Conservation (phyloP, 1,140 invertebrate species). For the Eulimnadia texana region DNA sequence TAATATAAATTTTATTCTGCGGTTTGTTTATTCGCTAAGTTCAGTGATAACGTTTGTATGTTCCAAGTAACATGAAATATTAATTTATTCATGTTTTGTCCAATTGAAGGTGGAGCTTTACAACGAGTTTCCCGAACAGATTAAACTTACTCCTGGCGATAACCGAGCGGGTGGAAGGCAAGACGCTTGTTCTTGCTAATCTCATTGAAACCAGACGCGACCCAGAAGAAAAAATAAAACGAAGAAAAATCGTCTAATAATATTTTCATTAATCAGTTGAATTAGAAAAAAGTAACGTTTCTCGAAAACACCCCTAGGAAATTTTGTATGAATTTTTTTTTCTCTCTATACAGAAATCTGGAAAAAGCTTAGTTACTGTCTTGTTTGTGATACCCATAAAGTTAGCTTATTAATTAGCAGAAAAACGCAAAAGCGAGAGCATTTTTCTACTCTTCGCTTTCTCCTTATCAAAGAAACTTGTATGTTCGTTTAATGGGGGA, state of each 20-base stretch:
- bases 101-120: constrained; percentile 70
- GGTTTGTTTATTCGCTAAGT: too few species aligned
- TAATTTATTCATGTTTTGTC: constrained; percentile 17
- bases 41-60: too few species aligned
- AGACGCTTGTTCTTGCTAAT: constrained; percentile 25
- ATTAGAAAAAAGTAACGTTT: too few species aligned
- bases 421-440: neutral
- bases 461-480: neutral
- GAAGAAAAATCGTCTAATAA: neutral
- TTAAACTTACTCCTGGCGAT: constrained; percentile 42
- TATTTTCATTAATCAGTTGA: neutral
- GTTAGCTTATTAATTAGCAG: neutral
- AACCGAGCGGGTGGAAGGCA: constrained; percentile 20
- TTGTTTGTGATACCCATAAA: neutral
- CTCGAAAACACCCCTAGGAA: neutral
- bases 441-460: neutral
- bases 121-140: constrained; percentile 95
- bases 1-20: neutral
- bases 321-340: neutral
- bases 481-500: too few species aligned
- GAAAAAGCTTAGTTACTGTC: neutral
- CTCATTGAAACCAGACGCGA: neutral
- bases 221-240: neutral
- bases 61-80: too few species aligned
- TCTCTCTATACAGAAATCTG: neutral